phyloP scores from a whole-genome alignment of 2,797 vertebrate species.

The Arctocebus calabarensis region DNA sequence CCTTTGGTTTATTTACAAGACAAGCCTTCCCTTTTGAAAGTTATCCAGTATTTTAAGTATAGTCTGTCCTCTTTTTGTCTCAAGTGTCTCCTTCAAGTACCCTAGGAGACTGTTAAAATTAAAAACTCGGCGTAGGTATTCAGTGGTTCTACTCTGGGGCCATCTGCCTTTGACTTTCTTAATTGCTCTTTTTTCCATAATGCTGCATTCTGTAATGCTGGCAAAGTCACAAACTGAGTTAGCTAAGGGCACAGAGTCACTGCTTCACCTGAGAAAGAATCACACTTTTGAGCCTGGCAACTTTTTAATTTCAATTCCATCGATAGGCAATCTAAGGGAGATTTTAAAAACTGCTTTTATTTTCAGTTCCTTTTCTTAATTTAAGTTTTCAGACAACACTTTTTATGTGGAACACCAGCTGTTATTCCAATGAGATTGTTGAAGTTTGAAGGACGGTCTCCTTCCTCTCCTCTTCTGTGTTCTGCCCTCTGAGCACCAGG shows the following conservation, averaged over 20 bases:
- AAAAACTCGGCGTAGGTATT: background rate
- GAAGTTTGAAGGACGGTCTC: too few relatives aligned
- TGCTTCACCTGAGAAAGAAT: background rate
- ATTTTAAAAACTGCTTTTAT: background rate
- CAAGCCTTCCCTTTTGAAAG: background rate
- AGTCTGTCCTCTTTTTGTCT: background rate
- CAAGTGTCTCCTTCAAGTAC: background rate
- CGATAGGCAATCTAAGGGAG: background rate
- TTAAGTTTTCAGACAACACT: background rate
- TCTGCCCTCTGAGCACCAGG: too few relatives aligned
- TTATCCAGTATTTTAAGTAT: background rate
- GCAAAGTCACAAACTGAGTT: background rate
- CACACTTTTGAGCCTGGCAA: background rate
- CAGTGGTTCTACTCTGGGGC: background rate
- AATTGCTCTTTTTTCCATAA: conserved; percentile 11
- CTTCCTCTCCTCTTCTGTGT: too few relatives aligned
- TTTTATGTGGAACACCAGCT: too few relatives aligned
- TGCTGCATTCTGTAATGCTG: background rate
- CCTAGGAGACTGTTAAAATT: conserved; percentile 18
- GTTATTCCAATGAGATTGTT: too few relatives aligned
- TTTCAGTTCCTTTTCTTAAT: background rate
- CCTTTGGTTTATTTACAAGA: conserved; percentile 19
- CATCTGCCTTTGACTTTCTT: background rate
- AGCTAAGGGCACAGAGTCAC: background rate
- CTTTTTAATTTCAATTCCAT: background rate